Conservation (phyloP, 2,888 invertebrate genomes). For the Monochamus alternatus region DNA sequence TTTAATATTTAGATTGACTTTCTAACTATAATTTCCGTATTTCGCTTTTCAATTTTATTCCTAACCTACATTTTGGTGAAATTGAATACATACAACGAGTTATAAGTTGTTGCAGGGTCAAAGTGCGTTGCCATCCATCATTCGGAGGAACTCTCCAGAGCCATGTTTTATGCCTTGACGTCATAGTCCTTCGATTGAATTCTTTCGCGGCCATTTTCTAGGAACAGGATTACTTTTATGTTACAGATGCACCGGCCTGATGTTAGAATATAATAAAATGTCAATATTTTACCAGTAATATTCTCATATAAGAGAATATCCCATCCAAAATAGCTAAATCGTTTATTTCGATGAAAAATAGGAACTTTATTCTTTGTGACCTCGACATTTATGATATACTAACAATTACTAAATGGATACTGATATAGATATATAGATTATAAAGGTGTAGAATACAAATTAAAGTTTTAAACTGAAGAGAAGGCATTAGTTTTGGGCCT, state of each 20-base stretch:
- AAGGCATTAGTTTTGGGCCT: no score
- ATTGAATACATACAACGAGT: constrained; percentile 6
- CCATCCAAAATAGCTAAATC: no score
- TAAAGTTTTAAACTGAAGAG: no score
- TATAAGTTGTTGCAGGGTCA: not conserved
- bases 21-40: no score
- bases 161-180: constrained; percentile 16
- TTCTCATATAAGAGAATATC: no score
- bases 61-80: not conserved
- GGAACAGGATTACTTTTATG: constrained; percentile 16
- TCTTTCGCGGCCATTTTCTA: constrained; percentile 10
- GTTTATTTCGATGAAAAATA: no score
- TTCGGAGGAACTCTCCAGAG: constrained; percentile 20
- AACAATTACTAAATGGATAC: no score
- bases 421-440: no score
- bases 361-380: no score
- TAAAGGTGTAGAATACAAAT: no score
- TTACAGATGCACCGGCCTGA: not conserved
- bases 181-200: constrained; percentile 20
- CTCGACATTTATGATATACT: no score
- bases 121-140: constrained; percentile 18
- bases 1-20: no score
- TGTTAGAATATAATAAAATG: not conserved
- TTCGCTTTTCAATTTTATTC: not conserved
- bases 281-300: not conserved